Conservation (phyloP, 1,140 invertebrate genomes). For the Lerema accius region DNA sequence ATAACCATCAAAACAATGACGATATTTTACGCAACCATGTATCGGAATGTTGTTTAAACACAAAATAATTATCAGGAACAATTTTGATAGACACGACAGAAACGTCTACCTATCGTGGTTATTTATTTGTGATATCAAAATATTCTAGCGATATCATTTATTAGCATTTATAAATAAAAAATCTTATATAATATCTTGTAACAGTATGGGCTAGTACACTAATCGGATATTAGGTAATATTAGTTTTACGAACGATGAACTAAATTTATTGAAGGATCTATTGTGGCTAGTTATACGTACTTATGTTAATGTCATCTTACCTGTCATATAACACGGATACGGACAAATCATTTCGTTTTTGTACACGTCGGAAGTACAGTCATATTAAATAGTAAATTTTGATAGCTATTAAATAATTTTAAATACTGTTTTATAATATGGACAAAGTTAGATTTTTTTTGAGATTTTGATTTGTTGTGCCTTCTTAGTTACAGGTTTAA, state of each 20-base stretch:
- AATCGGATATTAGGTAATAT: conserved; percentile 8
- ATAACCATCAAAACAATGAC: too few species aligned
- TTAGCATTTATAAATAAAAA: background rate
- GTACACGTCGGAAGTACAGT: conserved; percentile 20
- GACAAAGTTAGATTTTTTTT: too few species aligned
- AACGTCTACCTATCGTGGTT: too few species aligned
- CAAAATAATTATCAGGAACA: conserved; percentile 3
- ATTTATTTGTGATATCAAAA: too few species aligned
- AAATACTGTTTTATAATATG: conserved; percentile 2
- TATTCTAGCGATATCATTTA: too few species aligned
- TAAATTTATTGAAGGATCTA: conserved; percentile 21
- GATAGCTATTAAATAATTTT: conserved; percentile 2
- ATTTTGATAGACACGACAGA: background rate
- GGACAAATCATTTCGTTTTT: conserved; percentile 18
- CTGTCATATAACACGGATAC: conserved; percentile 14
- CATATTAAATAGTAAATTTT: conserved; percentile 5
- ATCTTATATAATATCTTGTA: background rate
- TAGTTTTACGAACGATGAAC: conserved; percentile 8
- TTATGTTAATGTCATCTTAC: conserved; percentile 25
- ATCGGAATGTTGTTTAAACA: too few species aligned
- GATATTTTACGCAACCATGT: too few species aligned
- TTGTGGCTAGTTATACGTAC: conserved; percentile 13
- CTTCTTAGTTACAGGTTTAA: too few species aligned
- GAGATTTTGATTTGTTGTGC: too few species aligned
- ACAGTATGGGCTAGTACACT: conserved; percentile 1